Base-by-base conservation (phyloP, 2,797 vertebrate genomes). In the Mus caroli region DNA sequence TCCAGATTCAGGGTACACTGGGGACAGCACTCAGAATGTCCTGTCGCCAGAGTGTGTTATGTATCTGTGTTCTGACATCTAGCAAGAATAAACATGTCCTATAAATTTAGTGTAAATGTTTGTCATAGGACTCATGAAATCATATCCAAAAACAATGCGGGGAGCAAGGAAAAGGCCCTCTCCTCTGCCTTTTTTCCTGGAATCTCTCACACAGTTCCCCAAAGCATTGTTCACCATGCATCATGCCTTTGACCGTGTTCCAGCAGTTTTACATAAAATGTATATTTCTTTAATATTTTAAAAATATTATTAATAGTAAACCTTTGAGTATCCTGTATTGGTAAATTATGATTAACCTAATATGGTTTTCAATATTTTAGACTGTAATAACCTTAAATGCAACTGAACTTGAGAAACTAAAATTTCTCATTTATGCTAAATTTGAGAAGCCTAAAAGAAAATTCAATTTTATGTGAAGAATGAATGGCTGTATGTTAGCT, bases 301-400 rank as follows among this genome's bases (percentile, higher is more conserved):
- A 62, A 40, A 79, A 76, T 88, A 50, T 22, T 84, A 46, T 90
- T 64, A 26, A 58, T 54, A 80, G 7, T 46, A 46, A 67, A 22
- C 43, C 40, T 24, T 50, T 34, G 43, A 90, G 43, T 43, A 83
- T 76, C 71, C 89, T 93, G 92, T 94, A 91, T 90, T 95, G 78
- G 73, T 31, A 92, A 83, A 56, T 95, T 91, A 62, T 28, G 54
- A 40, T 37, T 6, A 71, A 64, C 82, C 34, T 82, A 34, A 64
- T 84, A 34, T 7, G 12, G 40, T 84, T 97, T 91, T 64, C 90
- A 92, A 75, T 95, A 12, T 69, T 94, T 92, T 84, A 56, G 88
- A 56, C 86, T 20, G 31, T 31, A 93, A 20, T 95, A 75, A 94
- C 56, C 1, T 80, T 86, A 77, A 85, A 46, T 71, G 50, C 43